Base-by-base conservation (phyloP, 2,888 invertebrate species). In the Ypsolopha scabrella region DNA sequence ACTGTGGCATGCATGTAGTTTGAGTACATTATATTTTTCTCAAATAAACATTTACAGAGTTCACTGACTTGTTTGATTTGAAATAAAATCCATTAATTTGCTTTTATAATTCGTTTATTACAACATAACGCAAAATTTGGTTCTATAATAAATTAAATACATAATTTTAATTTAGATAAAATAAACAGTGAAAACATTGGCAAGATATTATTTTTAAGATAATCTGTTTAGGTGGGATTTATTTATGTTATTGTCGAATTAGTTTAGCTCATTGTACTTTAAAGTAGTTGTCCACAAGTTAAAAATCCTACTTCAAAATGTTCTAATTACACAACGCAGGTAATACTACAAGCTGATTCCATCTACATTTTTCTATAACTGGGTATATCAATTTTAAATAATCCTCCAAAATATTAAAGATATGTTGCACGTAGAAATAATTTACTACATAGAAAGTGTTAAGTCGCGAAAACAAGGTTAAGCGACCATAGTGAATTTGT, bases 201-300 rank as follows among this genome's bases (percentile, higher is more conserved):
- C 75, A 76, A 75, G 75, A 72, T 62, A 68, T 59, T 59, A 58
- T 61, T 52, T 57, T 56, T 53, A 63, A 63, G 59, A 63, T 64
- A 62, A 63, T 58, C 55, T 54, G 55, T 60, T 65, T 53, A 68
- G 74, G 74, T 77, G 75, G 75, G 76, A 67, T 63, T 59, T 58
- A 59, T 24, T 24, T 24, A 63, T 57, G 62, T 72, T 75, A 74
- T 70, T 73, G 72, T 74, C 72, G 58, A 60, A 57, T 64, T 63
- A 66, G 61, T 61, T 62, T 59, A 56, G 43, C 53, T 55, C 45
- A 41, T 50, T 49, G 46, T 49, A 24, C 14, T 14, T 48, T 46
- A 46, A 24, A 24, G 35, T 33, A 44, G 35, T 47, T 9, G 37
- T 14, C 24, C 14, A 43, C 11, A 13, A 37, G 36, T 36, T 38